Evolutionary conservation across 2,888 invertebrate genomes (phyloP).

Genomic region (Drosophila melanosoma): DNA sequence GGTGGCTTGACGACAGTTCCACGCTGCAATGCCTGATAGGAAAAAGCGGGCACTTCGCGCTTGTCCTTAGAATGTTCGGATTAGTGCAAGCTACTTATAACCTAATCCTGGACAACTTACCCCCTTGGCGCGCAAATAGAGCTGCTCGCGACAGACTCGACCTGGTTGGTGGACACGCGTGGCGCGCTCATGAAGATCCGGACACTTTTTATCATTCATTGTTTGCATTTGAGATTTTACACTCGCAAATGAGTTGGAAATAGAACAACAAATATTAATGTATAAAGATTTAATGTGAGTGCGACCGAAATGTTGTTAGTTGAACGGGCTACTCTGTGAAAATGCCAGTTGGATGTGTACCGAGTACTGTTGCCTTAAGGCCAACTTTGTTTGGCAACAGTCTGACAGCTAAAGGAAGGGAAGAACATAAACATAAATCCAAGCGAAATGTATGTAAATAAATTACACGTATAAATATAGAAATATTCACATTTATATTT

Average conservation of each 20-base stretch:
- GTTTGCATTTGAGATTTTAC: not conserved
- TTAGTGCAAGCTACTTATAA: not conserved
- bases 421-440: too few relatives aligned
- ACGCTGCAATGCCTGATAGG: conserved; percentile 82
- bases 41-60: conserved; percentile 83
- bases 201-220: conserved; percentile 49
- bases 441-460: conserved; percentile 30
- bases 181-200: conserved; percentile 60
- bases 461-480: conserved; percentile 47
- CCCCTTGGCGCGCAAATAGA: conserved; percentile 61
- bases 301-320: conserved; percentile 55
- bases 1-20: conserved; percentile 83
- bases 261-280: conserved; percentile 1
- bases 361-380: conserved; percentile 6
- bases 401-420: too few relatives aligned
- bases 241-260: conserved; percentile 9
- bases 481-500: conserved; percentile 47
- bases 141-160: conserved; percentile 65
- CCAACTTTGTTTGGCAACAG: conserved; percentile 21
- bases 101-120: conserved; percentile 40
- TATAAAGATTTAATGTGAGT: conserved; percentile 29
- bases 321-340: conserved; percentile 57
- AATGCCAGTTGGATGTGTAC: conserved; percentile 44
- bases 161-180: conserved; percentile 60
- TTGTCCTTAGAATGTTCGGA: conserved; percentile 49